These are phyloP conservation scores for Stictocephala bisonia DNA, from an alignment of 2,888 invertebrate species.

Conservation along the genomic window DNA sequence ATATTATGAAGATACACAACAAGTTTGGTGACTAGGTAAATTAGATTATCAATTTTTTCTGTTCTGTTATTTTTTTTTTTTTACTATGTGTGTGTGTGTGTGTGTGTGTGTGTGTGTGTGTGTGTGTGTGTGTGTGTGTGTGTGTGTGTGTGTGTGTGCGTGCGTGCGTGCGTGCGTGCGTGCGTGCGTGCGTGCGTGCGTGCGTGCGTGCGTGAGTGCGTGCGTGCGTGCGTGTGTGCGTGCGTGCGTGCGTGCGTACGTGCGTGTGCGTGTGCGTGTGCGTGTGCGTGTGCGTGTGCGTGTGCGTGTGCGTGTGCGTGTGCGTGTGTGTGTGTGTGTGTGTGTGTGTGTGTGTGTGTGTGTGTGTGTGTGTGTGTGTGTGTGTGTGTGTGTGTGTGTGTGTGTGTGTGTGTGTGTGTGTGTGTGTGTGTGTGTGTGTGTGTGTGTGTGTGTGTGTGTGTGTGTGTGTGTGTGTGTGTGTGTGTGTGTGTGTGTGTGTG, in stretches of 20 bases:
- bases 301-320: slow-evolving; percentile 53
- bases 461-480: background rate
- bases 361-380: background rate
- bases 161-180: no score
- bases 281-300: background rate
- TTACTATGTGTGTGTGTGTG: slow-evolving; percentile 26
- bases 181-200: background rate
- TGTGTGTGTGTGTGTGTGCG: no score
- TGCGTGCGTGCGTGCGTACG: background rate
- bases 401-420: background rate
- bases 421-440: background rate
- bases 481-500: no score
- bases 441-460: background rate
- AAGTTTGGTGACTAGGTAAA: no score
- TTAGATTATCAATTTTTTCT: no score
- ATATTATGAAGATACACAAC: no score
- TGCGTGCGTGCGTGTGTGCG: no score
- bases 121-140: no score
- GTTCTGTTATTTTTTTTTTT: no score
- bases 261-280: background rate
- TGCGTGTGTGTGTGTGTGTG: slow-evolving; percentile 53
- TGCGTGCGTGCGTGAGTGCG: no score
- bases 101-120: slow-evolving; percentile 42
- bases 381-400: background rate
- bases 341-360: background rate